phyloP scores from a whole-genome alignment of 2,888 invertebrate genomes.

The Agrotis puta region DNA sequence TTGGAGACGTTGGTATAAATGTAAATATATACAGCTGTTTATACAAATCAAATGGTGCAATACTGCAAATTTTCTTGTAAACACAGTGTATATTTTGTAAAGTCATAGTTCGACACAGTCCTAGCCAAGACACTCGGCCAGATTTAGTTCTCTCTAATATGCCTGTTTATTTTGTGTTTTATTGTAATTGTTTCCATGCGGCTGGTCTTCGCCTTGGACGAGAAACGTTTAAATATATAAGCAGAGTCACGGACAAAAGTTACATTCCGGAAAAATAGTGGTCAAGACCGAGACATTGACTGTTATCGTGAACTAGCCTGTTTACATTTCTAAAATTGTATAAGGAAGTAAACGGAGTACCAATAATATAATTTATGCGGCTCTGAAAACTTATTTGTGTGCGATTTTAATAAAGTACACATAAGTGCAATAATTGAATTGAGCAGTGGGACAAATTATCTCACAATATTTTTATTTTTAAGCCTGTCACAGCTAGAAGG shows the following conservation, averaged over 20 bases:
- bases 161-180: conserved; percentile 50
- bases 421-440: neutral
- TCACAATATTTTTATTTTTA: too few species aligned
- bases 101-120: conserved; percentile 13
- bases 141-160: conserved; percentile 32
- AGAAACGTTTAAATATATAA: conserved; percentile 57
- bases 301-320: neutral
- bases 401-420: neutral
- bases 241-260: conserved; percentile 45
- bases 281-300: conserved; percentile 41
- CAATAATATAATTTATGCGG: neutral
- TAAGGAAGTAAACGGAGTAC: neutral
- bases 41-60: neutral
- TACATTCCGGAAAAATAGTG: conserved; percentile 28
- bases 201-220: conserved; percentile 40
- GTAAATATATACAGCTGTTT: conserved; percentile 1
- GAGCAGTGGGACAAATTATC: too few species aligned
- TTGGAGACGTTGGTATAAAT: neutral
- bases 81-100: conserved; percentile 20
- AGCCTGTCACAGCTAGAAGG: too few species aligned
- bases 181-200: conserved; percentile 52
- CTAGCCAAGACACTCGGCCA: conserved; percentile 17
- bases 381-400: neutral
- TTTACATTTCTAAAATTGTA: neutral
- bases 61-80: conserved; percentile 10